These are phyloP conservation scores for Julus scanicus DNA, from an alignment of 2,888 invertebrate genomes.

Conservation along the genomic window DNA sequence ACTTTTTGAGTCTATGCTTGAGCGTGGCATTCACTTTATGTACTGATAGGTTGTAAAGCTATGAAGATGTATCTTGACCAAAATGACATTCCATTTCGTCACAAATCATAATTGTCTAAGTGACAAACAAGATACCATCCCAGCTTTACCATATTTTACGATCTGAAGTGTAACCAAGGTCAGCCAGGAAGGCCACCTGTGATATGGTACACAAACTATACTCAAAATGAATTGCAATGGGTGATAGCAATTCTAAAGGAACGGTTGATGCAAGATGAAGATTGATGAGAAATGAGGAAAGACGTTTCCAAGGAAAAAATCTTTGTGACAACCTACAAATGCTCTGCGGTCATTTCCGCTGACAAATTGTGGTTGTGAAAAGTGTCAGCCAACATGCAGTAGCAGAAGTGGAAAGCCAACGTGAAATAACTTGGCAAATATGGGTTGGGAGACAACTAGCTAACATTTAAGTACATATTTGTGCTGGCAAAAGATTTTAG, in stretches of 20 bases:
- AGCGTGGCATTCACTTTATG: not conserved
- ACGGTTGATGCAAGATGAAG: not conserved
- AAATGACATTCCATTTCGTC: not conserved
- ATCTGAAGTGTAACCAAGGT: not conserved
- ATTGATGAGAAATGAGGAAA: not conserved
- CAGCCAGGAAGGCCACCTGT: not conserved
- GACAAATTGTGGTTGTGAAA: not conserved
- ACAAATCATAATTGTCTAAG: not conserved
- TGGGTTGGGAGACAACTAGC: not conserved
- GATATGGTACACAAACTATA: too few relatives aligned
- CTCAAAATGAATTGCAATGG: not conserved
- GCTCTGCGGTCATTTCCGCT: not conserved
- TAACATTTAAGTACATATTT: slow-evolving; percentile 26
- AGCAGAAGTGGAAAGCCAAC: not conserved
- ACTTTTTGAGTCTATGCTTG: not conserved
- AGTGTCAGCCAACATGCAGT: not conserved
- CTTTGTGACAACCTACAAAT: slow-evolving; percentile 5
- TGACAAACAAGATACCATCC: not conserved
- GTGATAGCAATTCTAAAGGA: not conserved
- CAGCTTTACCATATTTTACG: not conserved
- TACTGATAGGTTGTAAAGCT: not conserved
- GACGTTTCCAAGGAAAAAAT: not conserved
- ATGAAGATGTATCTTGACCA: not conserved
- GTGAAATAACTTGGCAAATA: slow-evolving; percentile 21
- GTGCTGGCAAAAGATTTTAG: not conserved